Evolutionary conservation across 2,113 vertebrate species (phyloP).

Genomic region (Phasianus colchicus): DNA sequence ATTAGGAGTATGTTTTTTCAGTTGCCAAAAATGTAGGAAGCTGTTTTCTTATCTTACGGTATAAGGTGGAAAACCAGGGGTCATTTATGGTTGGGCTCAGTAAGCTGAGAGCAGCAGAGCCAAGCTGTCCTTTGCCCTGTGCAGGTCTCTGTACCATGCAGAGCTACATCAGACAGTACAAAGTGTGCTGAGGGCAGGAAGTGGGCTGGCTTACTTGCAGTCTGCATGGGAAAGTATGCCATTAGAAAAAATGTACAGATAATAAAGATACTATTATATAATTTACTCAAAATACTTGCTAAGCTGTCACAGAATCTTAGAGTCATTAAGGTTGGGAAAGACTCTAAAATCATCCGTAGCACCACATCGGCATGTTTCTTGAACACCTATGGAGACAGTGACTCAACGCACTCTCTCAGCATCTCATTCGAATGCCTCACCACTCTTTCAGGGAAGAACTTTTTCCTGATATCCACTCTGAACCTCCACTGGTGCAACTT

Average conservation of each 20-base stretch:
- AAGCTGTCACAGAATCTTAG: neutral
- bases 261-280: neutral
- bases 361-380: no score
- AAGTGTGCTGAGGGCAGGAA: neutral
- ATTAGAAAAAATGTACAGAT: neutral
- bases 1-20: neutral
- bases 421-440: no score
- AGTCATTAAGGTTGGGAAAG: no score
- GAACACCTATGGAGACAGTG: no score
- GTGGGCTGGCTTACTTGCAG: neutral
- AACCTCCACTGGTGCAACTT: no score
- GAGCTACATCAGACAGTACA: neutral
- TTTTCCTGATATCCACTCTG: no score
- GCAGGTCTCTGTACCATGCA: neutral
- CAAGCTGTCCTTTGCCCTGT: neutral
- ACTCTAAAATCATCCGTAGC: no score
- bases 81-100: neutral
- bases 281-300: constrained; percentile 19
- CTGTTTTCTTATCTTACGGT: neutral
- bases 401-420: no score
- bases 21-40: neutral
- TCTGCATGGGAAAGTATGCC: neutral
- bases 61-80: neutral
- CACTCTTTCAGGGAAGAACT: no score
- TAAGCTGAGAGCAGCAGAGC: neutral